Base-by-base conservation (phyloP, 92 coral and sea anemone species). In the Desmophyllum pertusum region DNA sequence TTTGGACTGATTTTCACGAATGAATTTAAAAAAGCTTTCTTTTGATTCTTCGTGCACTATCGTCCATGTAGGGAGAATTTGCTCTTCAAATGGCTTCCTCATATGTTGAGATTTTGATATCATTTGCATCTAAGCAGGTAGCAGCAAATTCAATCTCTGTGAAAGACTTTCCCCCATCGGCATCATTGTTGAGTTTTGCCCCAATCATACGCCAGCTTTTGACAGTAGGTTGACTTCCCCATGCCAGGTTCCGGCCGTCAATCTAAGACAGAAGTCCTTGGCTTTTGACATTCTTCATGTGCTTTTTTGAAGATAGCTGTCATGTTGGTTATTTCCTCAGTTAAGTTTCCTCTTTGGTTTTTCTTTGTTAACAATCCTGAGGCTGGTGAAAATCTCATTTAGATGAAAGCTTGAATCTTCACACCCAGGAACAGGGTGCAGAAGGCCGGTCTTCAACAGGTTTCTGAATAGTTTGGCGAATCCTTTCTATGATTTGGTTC, bases 61-160 rank as follows among this genome's bases (percentile, higher is more conserved):
- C 90, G 5, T 61, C 46, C n/a, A n/a, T n/a, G n/a, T n/a, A 18
- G 86, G 90, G 11, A 86, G 61, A 62, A 81, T 36, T 77, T 81
- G 65, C 37, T 76, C 77, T 25, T 73, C 86, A n/a, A n/a, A 86
- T 33, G 13, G 83, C 62, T 27, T 79, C 45, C 45, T n/a, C 51
- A 13, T n/a, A 73, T 62, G 29, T 48, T 78, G n/a, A 15, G 72
- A 37, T n/a, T 6, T 57, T 51, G 83, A 86, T 73, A 36, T 86
- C 86, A 37, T 79, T n/a, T 73, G 57, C 86, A 86, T 29, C 57
- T 81, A 4, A 86, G 81, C 30, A 80, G n/a, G 69, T 5, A 80
- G 30, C 9, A 59, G 81, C 18, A 71, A 71, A 50, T 8, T 81
- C 53, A 27, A 86, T 18, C 2, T 46, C 65, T 30, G 80, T 75